Percentiles rank a stretch among this genome's conserved stretches.
These are phyloP conservation scores for Cephus nigrinus DNA, from an alignment of 2,888 invertebrate species.

Conservation along the genomic window DNA sequence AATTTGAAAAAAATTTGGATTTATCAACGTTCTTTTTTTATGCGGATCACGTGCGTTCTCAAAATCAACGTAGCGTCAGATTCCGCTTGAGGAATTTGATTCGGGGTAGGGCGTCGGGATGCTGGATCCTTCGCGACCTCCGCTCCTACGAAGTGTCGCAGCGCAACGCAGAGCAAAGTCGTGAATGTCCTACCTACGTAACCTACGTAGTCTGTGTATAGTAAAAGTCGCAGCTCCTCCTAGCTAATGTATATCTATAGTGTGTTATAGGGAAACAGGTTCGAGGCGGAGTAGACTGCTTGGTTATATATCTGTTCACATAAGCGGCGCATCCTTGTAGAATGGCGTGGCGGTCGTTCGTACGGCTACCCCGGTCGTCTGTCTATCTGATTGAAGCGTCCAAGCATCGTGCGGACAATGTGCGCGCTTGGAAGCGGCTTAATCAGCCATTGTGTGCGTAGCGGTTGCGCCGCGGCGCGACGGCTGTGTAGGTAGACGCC, in stretches of 20 bases:
- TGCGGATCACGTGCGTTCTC: too few relatives aligned
- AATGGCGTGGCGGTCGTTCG: background rate
- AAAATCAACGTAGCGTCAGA: too few relatives aligned
- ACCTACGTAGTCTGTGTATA: too few relatives aligned
- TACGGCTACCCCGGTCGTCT: slow-evolving; percentile 24
- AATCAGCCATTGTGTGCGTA: slow-evolving; percentile 55
- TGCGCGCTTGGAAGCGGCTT: slow-evolving; percentile 57
- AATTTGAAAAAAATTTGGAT: too few relatives aligned
- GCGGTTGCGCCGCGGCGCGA: slow-evolving; percentile 22
- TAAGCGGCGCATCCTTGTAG: slow-evolving; percentile 16
- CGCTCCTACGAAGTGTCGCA: background rate
- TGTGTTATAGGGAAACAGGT: slow-evolving; percentile 27
- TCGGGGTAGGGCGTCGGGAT: too few relatives aligned
- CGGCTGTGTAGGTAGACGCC: slow-evolving; percentile 29
- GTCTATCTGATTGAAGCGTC: slow-evolving; percentile 50
- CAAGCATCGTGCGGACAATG: slow-evolving; percentile 46
- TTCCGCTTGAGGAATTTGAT: too few relatives aligned
- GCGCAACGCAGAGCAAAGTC: background rate
- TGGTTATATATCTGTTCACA: slow-evolving; percentile 24
- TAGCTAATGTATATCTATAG: background rate
- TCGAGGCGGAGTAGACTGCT: slow-evolving; percentile 42
- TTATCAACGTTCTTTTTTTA: too few relatives aligned
- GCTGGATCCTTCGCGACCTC: too few relatives aligned
- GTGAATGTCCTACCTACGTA: too few relatives aligned
- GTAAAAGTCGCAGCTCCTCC: background rate